phyloP scores from a whole-genome alignment of 1,140 invertebrate species.

The Muscidifurax raptorellus region DNA sequence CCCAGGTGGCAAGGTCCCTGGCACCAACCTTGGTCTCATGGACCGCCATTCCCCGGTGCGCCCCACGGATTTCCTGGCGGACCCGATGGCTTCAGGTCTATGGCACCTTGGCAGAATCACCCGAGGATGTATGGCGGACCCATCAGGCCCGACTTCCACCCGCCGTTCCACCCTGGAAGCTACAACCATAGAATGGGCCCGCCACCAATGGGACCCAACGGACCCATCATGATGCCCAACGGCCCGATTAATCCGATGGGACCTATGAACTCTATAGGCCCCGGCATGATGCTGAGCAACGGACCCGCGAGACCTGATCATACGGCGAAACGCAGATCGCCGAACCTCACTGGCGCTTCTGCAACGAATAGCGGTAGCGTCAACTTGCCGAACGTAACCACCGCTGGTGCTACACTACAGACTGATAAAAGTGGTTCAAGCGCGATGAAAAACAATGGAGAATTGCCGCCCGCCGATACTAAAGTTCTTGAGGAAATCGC shows the following conservation, averaged over 20 bases:
- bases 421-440: neutral
- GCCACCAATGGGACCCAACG: slow-evolving; percentile 64
- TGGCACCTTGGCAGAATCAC: slow-evolving; percentile 69
- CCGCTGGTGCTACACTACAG: neutral
- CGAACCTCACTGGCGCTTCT: neutral
- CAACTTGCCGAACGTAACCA: neutral
- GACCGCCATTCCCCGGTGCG: slow-evolving; percentile 49
- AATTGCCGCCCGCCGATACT: slow-evolving; percentile 78
- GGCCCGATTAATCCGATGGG: slow-evolving; percentile 65
- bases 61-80: slow-evolving; percentile 59
- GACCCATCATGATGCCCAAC: slow-evolving; percentile 67
- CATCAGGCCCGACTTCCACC: slow-evolving; percentile 30
- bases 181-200: slow-evolving; percentile 67
- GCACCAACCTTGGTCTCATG: slow-evolving; percentile 70
- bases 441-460: slow-evolving; percentile 44
- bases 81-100: slow-evolving; percentile 61
- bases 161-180: slow-evolving; percentile 64
- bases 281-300: slow-evolving; percentile 60
- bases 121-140: slow-evolving; percentile 50
- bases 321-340: neutral
- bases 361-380: neutral
- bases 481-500: slow-evolving; percentile 79
- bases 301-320: slow-evolving; percentile 28
- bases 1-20: slow-evolving; percentile 71
- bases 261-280: slow-evolving; percentile 60